Base-by-base conservation (phyloP, 2,888 invertebrate genomes). In the Petrolisthes manimaculis region DNA sequence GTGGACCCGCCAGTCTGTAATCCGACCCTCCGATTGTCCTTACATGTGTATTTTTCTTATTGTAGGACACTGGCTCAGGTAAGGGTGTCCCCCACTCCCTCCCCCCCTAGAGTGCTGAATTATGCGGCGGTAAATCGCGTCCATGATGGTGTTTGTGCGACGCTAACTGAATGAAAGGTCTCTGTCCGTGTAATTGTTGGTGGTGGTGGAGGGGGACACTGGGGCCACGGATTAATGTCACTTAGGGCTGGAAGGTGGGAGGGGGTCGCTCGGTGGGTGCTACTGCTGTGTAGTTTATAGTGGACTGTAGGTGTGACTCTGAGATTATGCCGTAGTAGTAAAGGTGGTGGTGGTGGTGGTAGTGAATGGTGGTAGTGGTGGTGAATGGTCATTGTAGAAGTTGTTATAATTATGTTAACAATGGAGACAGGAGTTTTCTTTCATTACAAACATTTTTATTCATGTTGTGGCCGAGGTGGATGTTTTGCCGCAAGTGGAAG, bases 41-140 rank as follows among this genome's bases (percentile, higher is more conserved):
- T 21, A 3, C 21, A 54, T 85, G 85, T 85, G 79, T 85, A 79
- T 85, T 85, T 85, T 79, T 24, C 85, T 69, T n/a, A 79, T 69
- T 69, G 78, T 75, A 37, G 21, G 54, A 53, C 79, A 80, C 80
- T 24, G 18, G 71, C 18, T 71, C 71, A 71, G 18, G 61, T 61
- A 61, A 14, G 61, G 1, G 61, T 61, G 9, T 61, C 1, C 3
- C 18, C 61, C 9, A 1, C 24, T 56, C 75, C 75, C 84, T 55
- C 53, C 78, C 74, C 51, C 79, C 78, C 85, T 69, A n/a, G 69
- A 12, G 54, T 54, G 24, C 8, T 85, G 85, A 85, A n/a, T 53
- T 69, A 85, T 69, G 54, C 9, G 56, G 69, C 79, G 69, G 14
- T 85, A 85, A 79, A 18, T 85, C 85, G 21, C 69, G 6, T 8